phyloP scores from a whole-genome alignment of 2,797 vertebrate genomes.

The Hoplostethus mediterraneus region DNA sequence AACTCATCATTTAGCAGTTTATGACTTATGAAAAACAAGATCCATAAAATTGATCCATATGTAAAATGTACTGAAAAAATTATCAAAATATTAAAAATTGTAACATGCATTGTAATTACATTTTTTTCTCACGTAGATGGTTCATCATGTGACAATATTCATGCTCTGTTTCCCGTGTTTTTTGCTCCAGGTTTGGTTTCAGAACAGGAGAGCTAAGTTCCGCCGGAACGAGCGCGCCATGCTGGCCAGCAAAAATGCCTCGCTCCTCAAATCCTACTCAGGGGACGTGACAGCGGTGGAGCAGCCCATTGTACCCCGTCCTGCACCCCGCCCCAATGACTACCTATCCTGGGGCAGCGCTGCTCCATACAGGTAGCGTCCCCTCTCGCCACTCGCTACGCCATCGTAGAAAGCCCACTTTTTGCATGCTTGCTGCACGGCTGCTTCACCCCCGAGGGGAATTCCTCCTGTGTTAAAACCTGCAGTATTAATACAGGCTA shows the following conservation, averaged over 20 bases:
- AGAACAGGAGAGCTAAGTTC: constrained; percentile 97
- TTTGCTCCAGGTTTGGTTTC: constrained; percentile 96
- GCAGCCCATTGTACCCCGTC: constrained; percentile 96
- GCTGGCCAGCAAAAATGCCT: constrained; percentile 98
- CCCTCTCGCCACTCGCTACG: neutral
- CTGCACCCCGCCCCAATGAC: constrained; percentile 94
- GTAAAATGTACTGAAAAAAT: too few species aligned
- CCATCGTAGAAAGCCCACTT: too few species aligned
- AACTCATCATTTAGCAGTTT: too few species aligned
- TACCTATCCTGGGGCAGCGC: constrained; percentile 97
- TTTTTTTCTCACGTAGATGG: neutral
- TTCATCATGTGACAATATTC: neutral
- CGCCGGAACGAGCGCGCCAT: constrained; percentile 96
- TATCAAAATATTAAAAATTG: neutral
- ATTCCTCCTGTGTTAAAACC: neutral
- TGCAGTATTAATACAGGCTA: neutral
- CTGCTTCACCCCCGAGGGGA: neutral
- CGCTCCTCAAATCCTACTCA: constrained; percentile 96
- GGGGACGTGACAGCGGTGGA: constrained; percentile 96
- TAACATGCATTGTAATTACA: neutral
- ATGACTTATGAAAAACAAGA: too few species aligned
- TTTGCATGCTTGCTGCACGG: neutral
- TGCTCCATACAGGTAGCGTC: constrained; percentile 93
- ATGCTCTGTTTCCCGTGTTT: neutral
- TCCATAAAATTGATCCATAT: too few species aligned